Evolutionary conservation across 1,140 invertebrate species (phyloP), one percentile per base, ranked within the genome.

Genomic region (Aporrectodea caliginosa): DNA sequence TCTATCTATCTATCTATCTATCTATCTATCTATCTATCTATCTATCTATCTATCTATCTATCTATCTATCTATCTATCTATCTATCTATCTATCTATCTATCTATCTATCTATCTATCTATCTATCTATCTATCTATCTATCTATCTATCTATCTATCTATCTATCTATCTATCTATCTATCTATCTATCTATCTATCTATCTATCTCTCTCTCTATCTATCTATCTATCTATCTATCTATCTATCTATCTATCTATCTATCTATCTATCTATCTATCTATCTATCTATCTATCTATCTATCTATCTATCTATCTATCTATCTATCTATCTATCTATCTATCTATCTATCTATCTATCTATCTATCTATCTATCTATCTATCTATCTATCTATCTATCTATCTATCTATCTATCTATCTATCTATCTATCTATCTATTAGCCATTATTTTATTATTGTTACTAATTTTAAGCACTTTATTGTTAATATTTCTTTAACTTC

Each of bases 21-120:
- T 58, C 43, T 58, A 58, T 58, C 43, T 58, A 58, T 58, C 43
- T 58, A 58, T 58, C 43, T 58, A 58, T 58, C 43, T 58, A 58
- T 58, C 43, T 58, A 58, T 58, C 43, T 58, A 58, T 58, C 43
- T 58, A 22, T 58, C 43, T 58, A 22, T 58, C 43, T 58, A 22
- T 58, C 43, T 58, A 22, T 58, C 43, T 58, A 22, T 58, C 43
- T 58, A 22, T 58, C 43, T 58, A 22, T 58, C 43, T 58, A 22
- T 58, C 43, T 58, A 22, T 58, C 43, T 58, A 22, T 58, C 43
- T 58, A 22, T 58, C 43, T 58, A 22, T 58, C 43, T 58, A 22
- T 58, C 43, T 58, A 22, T 58, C 43, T 58, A 22, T 58, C 43
- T 58, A 22, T 58, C 43, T 58, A 22, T 58, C 43, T 58, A 22